Evolutionary conservation across 2,888 invertebrate genomes (phyloP), one percentile per base, ranked within the genome.

Genomic region (Sicus ferrugineus): DNA sequence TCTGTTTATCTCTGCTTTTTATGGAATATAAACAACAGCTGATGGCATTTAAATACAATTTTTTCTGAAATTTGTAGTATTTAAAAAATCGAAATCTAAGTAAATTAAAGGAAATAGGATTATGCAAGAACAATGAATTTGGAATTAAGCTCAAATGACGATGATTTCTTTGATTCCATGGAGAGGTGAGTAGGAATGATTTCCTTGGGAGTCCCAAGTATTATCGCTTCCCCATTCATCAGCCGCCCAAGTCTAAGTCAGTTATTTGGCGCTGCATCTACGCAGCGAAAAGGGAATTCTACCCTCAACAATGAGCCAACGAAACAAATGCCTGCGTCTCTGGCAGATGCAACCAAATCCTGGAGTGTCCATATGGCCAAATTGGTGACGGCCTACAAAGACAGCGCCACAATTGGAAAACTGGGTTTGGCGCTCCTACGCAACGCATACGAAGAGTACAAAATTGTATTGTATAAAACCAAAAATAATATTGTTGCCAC

Each of bases 401-500:
- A 78, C 48, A 81, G 83, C 65, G 76, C 75, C 19, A 65, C 76
- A 2, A 73, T 83, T 58, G 87, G 87, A 3, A 86, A 85, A 77
- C 82, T 85, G 70, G 87, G 87, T 23, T 75, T 87, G 64, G 87
- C 87, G 2, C 73, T 87, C 42, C 86, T 89, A 21, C 74, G 77
- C 67, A 79, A 75, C 72, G 2, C 72, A 0, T 69, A 75, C 5
- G 70, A 74, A n/a, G 70, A 69, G 7, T 70, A 71, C 6, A 77
- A 77, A 71, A 59, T 80, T 6, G 79, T 81, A 30, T 63, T 80
- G 21, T 82, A 82, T 68, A 78, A 78, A 52, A 76, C 77, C 0
- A 82, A 79, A 71, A 68, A 68, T 4, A 73, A 79, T 42, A 74
- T 82, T 54, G 69, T 82, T 21, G 76, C 77, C 0, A 79, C 77